These are phyloP conservation scores for Ormia ochracea DNA, from an alignment of 2,888 invertebrate genomes.

Conservation along the genomic window DNA sequence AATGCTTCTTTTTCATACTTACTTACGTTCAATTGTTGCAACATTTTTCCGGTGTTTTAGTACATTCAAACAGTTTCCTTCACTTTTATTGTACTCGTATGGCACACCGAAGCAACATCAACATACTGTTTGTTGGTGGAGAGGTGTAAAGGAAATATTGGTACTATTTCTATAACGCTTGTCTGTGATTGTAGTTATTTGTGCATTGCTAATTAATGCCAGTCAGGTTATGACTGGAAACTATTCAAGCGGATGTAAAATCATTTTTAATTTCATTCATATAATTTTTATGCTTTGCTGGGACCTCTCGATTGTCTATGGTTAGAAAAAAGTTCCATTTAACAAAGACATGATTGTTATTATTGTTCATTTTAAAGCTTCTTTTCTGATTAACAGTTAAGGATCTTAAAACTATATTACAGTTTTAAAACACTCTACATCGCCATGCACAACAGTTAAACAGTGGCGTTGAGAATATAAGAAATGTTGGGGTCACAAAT, in stretches of 20 bases:
- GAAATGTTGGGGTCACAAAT: no score
- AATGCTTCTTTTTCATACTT: constrained; percentile 29
- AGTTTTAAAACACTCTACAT: no score
- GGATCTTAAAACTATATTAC: not conserved
- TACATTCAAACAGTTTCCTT: not conserved
- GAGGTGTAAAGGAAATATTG: constrained; percentile 26
- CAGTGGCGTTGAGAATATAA: no score
- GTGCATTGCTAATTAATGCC: constrained; percentile 51
- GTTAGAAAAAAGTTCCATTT: not conserved
- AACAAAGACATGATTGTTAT: constrained; percentile 23
- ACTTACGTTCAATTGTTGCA: constrained; percentile 41
- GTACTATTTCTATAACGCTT: not conserved
- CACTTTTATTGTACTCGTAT: not conserved
- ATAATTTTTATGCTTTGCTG: not conserved
- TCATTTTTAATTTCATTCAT: not conserved
- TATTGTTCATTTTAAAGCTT: not conserved
- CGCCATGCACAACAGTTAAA: no score
- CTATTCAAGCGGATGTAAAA: constrained; percentile 20
- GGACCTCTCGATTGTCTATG: no score
- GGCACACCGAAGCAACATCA: not conserved
- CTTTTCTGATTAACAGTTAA: not conserved
- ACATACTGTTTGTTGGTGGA: not conserved
- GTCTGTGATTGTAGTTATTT: not conserved
- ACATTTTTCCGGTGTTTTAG: constrained; percentile 48
- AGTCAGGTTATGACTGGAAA: constrained; percentile 40